Evolutionary conservation across 2,113 vertebrate genomes (phyloP).

Genomic region (Atlantisia rogersi): DNA sequence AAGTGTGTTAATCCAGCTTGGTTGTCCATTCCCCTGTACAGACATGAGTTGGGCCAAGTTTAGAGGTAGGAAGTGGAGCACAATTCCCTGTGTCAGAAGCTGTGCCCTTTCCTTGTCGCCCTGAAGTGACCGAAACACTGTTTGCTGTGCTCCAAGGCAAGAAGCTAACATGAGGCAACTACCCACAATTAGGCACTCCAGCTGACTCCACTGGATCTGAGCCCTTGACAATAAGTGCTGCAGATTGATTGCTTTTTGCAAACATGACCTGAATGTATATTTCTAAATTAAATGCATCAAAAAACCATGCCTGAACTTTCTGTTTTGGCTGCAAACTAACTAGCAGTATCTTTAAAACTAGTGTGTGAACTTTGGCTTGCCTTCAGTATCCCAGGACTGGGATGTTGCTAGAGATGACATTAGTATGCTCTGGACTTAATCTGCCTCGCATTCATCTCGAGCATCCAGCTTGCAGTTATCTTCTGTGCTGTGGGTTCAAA

Average conservation of each 20-base stretch:
- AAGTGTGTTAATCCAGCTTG: neutral
- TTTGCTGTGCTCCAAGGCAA: neutral
- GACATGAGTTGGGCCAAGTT: neutral
- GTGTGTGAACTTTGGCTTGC: constrained; percentile 63
- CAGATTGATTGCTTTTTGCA: neutral
- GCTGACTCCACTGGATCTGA: neutral
- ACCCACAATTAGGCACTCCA: neutral
- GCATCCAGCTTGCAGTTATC: constrained; percentile 43
- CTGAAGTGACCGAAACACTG: neutral
- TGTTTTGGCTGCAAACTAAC: constrained; percentile 34
- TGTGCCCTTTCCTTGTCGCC: neutral
- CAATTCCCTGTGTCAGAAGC: neutral
- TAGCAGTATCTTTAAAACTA: neutral
- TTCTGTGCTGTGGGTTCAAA: constrained; percentile 42
- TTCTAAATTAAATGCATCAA: neutral
- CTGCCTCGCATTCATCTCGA: constrained; percentile 30
- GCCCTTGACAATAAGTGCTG: neutral
- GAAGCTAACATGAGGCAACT: neutral
- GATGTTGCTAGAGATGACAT: constrained; percentile 30
- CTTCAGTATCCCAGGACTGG: neutral
- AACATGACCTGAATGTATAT: neutral
- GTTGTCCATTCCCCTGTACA: neutral
- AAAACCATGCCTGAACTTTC: neutral
- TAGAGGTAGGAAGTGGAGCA: neutral
- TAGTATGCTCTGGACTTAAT: constrained; percentile 54